A percentile compares a stretch with the other conserved stretches of the same genome.
Evolutionary conservation across 2,888 invertebrate genomes (phyloP).

Genomic region (Macrostomum cliftonense): DNA sequence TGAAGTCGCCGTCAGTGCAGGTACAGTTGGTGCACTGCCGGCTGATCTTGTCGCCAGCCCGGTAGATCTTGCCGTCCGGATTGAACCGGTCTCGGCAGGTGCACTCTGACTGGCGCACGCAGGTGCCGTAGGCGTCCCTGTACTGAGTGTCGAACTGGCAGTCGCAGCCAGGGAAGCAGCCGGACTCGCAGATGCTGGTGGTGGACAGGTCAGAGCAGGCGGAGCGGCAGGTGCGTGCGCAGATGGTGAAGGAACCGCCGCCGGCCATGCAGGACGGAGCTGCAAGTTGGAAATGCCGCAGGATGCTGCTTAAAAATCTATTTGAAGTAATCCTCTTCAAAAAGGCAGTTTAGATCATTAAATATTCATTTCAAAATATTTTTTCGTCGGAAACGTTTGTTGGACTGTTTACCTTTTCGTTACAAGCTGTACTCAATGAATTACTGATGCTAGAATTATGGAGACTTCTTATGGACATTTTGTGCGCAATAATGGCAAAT

Average conservation of each 20-base stretch:
- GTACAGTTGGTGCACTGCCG: constrained; percentile 2
- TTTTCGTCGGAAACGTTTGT: too few relatives aligned
- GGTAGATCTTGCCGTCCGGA: constrained; percentile 3
- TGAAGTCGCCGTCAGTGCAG: constrained; percentile 16
- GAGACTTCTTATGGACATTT: too few relatives aligned
- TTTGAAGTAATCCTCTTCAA: too few relatives aligned
- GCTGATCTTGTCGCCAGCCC: constrained; percentile 1
- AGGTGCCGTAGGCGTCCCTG: constrained; percentile 4
- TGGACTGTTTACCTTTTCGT: too few relatives aligned
- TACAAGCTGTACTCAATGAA: too few relatives aligned
- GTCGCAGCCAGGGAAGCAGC: constrained; percentile 8
- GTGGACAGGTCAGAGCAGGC: constrained; percentile 2
- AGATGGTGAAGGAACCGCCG: constrained; percentile 1
- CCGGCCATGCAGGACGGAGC: constrained; percentile 5
- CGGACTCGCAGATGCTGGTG: constrained; percentile 3
- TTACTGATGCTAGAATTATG: too few relatives aligned
- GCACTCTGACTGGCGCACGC: constrained; percentile 7
- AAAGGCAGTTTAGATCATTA: too few relatives aligned
- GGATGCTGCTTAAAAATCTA: too few relatives aligned
- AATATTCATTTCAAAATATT: too few relatives aligned
- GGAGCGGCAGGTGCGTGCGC: constrained; percentile 7
- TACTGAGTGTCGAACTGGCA: constrained; percentile 1
- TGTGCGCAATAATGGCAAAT: too few relatives aligned
- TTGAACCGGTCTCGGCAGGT: constrained; percentile 6
- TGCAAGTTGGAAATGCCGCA: background rate